phyloP scores from a whole-genome alignment of 2,113 vertebrate genomes.

The Callaeas wilsoni region DNA sequence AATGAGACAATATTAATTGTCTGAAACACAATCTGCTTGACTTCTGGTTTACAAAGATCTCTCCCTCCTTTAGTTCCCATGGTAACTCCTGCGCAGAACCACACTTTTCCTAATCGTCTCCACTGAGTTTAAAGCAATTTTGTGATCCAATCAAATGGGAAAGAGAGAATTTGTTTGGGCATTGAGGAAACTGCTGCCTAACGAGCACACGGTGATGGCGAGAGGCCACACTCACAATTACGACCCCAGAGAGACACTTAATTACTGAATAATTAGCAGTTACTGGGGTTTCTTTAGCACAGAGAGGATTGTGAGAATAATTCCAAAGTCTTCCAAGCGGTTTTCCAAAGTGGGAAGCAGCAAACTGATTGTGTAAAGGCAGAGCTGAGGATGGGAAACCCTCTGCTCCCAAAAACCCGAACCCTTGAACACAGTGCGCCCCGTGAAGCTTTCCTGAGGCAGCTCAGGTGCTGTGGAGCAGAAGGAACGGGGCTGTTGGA shows the following conservation, averaged over 20 bases:
- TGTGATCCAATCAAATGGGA: slow-evolving; percentile 1
- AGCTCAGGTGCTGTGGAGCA: background rate
- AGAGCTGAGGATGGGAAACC: background rate
- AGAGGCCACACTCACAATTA: background rate
- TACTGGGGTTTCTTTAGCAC: background rate
- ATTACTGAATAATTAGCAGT: slow-evolving; percentile 39
- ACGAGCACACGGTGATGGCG: background rate
- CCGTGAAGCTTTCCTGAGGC: background rate
- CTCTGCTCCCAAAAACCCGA: background rate
- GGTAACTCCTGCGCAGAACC: slow-evolving; percentile 39
- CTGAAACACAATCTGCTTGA: slow-evolving; percentile 42
- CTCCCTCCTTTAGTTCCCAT: slow-evolving; percentile 49
- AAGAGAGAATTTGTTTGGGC: background rate
- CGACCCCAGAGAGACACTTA: background rate
- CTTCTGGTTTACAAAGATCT: slow-evolving; percentile 48
- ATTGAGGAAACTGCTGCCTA: background rate
- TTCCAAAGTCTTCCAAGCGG: background rate
- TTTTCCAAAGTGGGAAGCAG: background rate
- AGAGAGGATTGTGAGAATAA: background rate
- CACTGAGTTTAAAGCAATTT: slow-evolving; percentile 16
- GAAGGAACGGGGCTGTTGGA: background rate
- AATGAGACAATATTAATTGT: slow-evolving; percentile 54
- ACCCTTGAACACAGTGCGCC: no score
- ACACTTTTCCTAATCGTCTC: slow-evolving; percentile 27
- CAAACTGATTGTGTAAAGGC: background rate